phyloP scores from a whole-genome alignment of 2,888 invertebrate genomes.

The Coelinius sp. region DNA sequence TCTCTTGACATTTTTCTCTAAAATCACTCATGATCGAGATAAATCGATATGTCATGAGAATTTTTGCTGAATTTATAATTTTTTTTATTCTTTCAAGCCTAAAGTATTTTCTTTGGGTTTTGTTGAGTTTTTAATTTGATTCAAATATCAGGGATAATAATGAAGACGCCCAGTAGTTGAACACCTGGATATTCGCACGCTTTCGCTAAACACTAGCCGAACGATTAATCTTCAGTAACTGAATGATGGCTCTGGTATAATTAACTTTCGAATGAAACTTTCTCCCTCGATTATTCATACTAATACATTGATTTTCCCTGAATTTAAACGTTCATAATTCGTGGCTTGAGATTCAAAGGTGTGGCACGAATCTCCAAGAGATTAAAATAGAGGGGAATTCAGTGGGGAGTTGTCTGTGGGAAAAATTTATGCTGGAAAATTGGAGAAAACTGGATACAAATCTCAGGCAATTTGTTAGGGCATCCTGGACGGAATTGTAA shows the following conservation, averaged over 20 bases:
- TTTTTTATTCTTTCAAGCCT: no score
- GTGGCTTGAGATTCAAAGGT: constrained; percentile 17
- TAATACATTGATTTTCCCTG: constrained; percentile 26
- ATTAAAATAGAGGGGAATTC: background rate
- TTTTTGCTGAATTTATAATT: no score
- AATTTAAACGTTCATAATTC: constrained; percentile 8
- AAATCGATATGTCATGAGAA: no score
- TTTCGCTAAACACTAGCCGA: constrained; percentile 44
- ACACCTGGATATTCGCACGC: constrained; percentile 44
- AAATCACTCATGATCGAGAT: no score
- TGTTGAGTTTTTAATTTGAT: background rate
- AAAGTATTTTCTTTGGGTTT: no score
- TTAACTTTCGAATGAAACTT: constrained; percentile 50
- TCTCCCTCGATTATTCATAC: constrained; percentile 44
- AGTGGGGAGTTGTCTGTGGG: background rate
- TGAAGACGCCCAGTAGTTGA: background rate
- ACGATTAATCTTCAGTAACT: constrained; percentile 38
- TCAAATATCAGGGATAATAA: background rate
- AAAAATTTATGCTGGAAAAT: background rate
- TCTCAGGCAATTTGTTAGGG: constrained; percentile 35
- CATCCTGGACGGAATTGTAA: constrained; percentile 45
- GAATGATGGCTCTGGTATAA: constrained; percentile 32
- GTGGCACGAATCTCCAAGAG: background rate
- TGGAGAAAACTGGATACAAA: background rate
- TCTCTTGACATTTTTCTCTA: no score